Evolutionary conservation across 2,113 vertebrate species (phyloP), one percentile per base, ranked within the genome.

Genomic region (Brachionichthys hirsutus): DNA sequence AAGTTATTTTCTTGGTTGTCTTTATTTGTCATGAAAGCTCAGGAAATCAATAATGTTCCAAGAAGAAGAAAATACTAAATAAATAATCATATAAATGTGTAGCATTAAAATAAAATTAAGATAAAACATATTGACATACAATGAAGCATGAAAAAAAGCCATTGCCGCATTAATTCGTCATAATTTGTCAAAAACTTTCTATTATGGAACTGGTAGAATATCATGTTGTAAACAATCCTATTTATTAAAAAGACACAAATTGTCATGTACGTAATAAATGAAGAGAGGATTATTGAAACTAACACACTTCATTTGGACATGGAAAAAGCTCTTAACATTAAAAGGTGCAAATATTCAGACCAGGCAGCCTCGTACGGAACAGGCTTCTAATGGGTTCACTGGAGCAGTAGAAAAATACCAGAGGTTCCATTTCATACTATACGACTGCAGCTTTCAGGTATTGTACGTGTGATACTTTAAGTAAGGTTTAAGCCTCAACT

Each of bases 251-350:
- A 8, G 24, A n/a, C n/a, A n/a, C 8, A 30, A 30, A 68, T 84
- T 83, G 80, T 41, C 74, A 78, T 68, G 65, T 73, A 64, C 7
- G 19, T 72, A 77, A 70, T 79, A 30, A 78, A 10, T 54, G 16
- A 38, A 45, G 43, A 81, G 54, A 57, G 45, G 14, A 62, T 83
- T 83, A 70, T 73, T 62, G 64, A 77, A 73, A 54, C 56, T 59
- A 65, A 70, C 70, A 58, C 46, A 9, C 57, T 64, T 75, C 61
- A 73, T 75, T 73, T 57, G 61, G 53, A 19, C 50, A 75, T 77
- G 74, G 54, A 45, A 61, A 22, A 61, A 54, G 50, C 54, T 74
- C 17, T 38, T 43, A 24, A 75, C 54, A 54, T 56, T 71, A 59
- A 76, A 64, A 68, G 3, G 35, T 60, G 15, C 5, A 24, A 56